These are phyloP conservation scores for Spongia lamella DNA, from an alignment of 37 sponge, comb jelly and placozoan species.

Conservation along the genomic window DNA sequence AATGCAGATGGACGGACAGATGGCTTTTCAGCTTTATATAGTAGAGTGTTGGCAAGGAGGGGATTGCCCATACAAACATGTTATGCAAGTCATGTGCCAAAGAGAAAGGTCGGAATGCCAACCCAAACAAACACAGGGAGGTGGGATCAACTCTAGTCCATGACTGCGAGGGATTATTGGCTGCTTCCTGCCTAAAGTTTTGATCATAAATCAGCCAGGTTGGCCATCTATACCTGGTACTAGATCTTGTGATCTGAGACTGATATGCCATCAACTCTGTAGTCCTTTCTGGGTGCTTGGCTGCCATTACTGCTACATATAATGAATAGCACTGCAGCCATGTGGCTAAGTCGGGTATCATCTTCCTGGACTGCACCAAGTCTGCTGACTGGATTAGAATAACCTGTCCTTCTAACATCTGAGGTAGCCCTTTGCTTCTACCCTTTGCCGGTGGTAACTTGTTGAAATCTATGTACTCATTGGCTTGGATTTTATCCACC, in stretches of 20 bases:
- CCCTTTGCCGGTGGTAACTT: conserved; percentile 12
- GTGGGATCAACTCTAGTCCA: conserved; percentile 40
- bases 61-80: no score
- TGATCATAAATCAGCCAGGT: conserved; percentile 43
- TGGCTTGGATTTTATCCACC: conserved; percentile 15
- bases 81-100: no score
- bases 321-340: conserved; percentile 48
- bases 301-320: conserved; percentile 3
- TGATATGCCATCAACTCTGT: conserved; percentile 40
- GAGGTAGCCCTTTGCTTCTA: background rate
- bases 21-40: no score
- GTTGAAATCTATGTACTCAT: conserved; percentile 30
- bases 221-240: conserved; percentile 20
- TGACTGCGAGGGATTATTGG: background rate
- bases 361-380: conserved; percentile 13
- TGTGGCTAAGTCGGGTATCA: conserved; percentile 44
- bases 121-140: no score
- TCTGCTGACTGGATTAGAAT: conserved; percentile 39
- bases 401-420: conserved; percentile 20
- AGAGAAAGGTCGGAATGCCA: no score
- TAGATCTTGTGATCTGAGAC: conserved; percentile 16
- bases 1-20: no score
- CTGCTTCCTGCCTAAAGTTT: conserved; percentile 50
- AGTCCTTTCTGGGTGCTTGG: conserved; percentile 3
- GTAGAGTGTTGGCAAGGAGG: no score